A percentile compares a stretch with the other conserved stretches of the same genome.
Evolutionary conservation across 2,113 vertebrate genomes (phyloP).

Genomic region (Paedocypris sp.): DNA sequence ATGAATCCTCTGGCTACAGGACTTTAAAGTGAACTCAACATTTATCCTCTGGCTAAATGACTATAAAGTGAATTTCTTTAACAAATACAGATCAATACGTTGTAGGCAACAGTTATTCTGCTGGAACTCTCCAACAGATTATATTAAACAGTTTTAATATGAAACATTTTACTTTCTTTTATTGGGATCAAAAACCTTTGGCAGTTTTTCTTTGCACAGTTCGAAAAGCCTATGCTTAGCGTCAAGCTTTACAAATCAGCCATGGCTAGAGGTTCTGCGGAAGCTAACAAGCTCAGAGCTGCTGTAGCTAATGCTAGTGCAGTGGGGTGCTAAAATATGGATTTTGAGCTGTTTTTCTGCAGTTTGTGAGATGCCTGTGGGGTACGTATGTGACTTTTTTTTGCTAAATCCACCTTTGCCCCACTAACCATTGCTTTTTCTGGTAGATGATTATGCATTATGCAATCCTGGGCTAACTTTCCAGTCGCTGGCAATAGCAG

Average conservation of each 20-base stretch:
- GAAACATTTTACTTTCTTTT: neutral
- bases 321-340: neutral
- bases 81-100: conserved; percentile 19
- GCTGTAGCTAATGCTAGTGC: neutral
- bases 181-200: neutral
- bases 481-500: neutral
- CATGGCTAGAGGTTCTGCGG: neutral
- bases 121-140: no score
- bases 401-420: neutral
- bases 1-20: conserved; percentile 3
- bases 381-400: neutral
- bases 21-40: no score
- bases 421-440: neutral
- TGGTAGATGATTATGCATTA: neutral
- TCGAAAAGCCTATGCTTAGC: neutral
- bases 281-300: neutral
- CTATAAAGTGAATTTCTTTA: neutral
- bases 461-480: neutral
- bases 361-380: neutral
- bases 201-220: neutral
- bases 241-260: neutral
- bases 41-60: neutral
- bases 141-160: no score
- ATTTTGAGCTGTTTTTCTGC: neutral
- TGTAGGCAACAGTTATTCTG: no score